Evolutionary conservation across 2,888 invertebrate species (phyloP).

Genomic region (Platypus cylindrus): DNA sequence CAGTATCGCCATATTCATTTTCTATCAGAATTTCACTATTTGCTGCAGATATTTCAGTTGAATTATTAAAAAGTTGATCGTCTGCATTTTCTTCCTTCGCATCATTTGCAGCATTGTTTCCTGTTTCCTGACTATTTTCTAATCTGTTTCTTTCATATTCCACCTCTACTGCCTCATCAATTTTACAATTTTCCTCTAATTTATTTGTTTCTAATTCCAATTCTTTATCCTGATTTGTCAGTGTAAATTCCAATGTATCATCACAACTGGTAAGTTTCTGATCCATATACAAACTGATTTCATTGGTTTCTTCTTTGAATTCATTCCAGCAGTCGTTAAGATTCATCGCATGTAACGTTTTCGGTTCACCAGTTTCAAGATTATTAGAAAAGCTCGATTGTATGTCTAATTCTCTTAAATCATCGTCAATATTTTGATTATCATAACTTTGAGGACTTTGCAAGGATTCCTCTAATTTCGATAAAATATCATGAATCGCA

Average conservation of each 20-base stretch:
- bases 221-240: too few relatives aligned
- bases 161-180: constrained; percentile 2
- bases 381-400: too few relatives aligned
- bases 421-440: too few relatives aligned
- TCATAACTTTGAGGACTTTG: constrained; percentile 29
- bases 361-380: too few relatives aligned
- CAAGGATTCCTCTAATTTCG: constrained; percentile 49
- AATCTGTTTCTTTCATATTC: not conserved
- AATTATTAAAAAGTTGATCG: constrained; percentile 17
- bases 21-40: constrained; percentile 2
- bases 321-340: too few relatives aligned
- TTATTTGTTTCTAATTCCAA: too few relatives aligned
- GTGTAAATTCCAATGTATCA: too few relatives aligned
- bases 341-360: too few relatives aligned
- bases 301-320: too few relatives aligned
- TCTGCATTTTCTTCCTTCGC: constrained; percentile 4
- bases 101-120: not conserved
- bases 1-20: not conserved
- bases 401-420: too few relatives aligned
- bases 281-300: too few relatives aligned
- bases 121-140: not conserved
- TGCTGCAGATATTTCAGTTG: constrained; percentile 8
- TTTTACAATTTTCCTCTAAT: constrained; percentile 6
- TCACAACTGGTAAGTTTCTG: too few relatives aligned
- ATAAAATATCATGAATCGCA: constrained; percentile 46